A percentile compares a stretch with the other conserved stretches of the same genome.
These are phyloP conservation scores for Ochropacha duplaris DNA, from an alignment of 2,888 invertebrate species.

Conservation along the genomic window DNA sequence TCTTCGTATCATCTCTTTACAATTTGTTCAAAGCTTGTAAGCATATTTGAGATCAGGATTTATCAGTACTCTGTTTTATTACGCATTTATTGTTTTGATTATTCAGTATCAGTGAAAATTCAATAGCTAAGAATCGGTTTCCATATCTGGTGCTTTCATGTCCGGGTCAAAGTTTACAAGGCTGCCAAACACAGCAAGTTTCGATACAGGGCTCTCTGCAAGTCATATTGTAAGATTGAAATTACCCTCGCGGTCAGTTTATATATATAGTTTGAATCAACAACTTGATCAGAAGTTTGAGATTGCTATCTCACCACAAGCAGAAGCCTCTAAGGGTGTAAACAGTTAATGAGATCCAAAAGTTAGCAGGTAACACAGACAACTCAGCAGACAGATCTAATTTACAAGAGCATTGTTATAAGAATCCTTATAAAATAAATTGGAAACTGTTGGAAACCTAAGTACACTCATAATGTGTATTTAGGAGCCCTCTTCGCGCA, in stretches of 20 bases:
- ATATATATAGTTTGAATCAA: background rate
- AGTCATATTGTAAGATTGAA: background rate
- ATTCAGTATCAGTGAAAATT: too few species aligned
- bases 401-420: background rate
- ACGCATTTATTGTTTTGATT: too few species aligned
- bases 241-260: background rate
- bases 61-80: too few species aligned
- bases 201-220: background rate
- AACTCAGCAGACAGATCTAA: background rate
- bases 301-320: conserved; percentile 4
- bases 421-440: background rate
- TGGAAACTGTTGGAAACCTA: too few species aligned
- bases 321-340: conserved; percentile 2
- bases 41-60: too few species aligned
- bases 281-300: conserved; percentile 4
- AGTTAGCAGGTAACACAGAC: background rate
- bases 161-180: background rate
- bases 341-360: conserved; percentile 7
- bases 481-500: too few species aligned
- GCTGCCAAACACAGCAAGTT: background rate
- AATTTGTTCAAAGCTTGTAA: too few species aligned
- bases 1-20: background rate
- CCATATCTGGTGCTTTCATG: background rate
- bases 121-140: too few species aligned
- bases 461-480: too few species aligned